A percentile compares a stretch with the other conserved stretches of the same genome.
Evolutionary conservation across 2,113 vertebrate genomes (phyloP).

Genomic region (Hypocryptadius cinnamomeus): DNA sequence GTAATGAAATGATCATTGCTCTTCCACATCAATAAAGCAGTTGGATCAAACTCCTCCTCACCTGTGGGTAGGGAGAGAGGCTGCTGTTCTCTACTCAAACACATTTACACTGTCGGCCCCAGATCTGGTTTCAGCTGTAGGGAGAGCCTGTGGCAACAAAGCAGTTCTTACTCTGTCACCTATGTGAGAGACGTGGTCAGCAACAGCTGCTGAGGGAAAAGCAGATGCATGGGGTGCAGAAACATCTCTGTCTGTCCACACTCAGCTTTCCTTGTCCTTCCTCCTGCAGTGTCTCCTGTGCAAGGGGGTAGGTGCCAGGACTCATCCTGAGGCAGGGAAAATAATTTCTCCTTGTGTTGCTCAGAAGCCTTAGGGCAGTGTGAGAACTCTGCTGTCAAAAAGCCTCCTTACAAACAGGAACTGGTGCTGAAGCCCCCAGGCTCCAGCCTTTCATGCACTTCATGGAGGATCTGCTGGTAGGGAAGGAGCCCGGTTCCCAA

Average conservation of each 20-base stretch:
- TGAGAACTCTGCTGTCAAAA: neutral
- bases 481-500: neutral
- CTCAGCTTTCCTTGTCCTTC: neutral
- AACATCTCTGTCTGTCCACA: neutral
- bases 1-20: neutral
- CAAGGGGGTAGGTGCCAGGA: neutral
- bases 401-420: neutral
- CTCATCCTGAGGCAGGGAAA: neutral
- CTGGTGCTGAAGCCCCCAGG: neutral
- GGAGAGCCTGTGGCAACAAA: neutral
- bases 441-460: neutral
- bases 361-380: neutral
- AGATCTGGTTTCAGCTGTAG: neutral
- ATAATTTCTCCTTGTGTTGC: fast-evolving
- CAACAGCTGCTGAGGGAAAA: neutral
- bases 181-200: fast-evolving
- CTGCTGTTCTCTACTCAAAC: neutral
- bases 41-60: neutral
- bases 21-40: neutral
- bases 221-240: neutral
- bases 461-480: neutral
- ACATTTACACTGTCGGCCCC: neutral
- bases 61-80: neutral
- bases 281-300: neutral
- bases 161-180: neutral